phyloP scores from a whole-genome alignment of 2,888 invertebrate species.

The Platypus cylindrus region DNA sequence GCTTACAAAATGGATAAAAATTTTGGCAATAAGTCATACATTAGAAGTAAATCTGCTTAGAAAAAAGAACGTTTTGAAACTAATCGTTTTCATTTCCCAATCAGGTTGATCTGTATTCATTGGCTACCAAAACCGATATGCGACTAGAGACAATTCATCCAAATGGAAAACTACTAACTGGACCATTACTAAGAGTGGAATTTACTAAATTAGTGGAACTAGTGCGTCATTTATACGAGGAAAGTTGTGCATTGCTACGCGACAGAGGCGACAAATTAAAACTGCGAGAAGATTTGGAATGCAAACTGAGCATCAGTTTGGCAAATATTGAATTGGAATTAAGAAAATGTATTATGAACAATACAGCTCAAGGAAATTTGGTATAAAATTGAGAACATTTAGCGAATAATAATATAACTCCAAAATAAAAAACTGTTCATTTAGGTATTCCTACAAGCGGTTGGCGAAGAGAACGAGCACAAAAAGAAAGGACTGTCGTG shows the following conservation, averaged over 20 bases:
- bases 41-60: constrained; percentile 35
- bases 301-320: constrained; percentile 51
- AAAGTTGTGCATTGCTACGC: constrained; percentile 55
- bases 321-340: constrained; percentile 60
- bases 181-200: constrained; percentile 54
- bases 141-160: constrained; percentile 66
- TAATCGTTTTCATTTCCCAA: neutral
- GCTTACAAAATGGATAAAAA: constrained; percentile 72
- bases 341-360: constrained; percentile 52
- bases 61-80: neutral
- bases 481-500: constrained; percentile 53
- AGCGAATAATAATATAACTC: neutral
- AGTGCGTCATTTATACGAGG: constrained; percentile 55
- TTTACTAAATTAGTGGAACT: constrained; percentile 63
- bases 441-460: constrained; percentile 11
- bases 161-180: constrained; percentile 67
- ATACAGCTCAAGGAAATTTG: constrained; percentile 40
- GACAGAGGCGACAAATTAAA: constrained; percentile 54
- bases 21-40: constrained; percentile 46
- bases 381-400: constrained; percentile 26
- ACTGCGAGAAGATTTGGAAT: constrained; percentile 53
- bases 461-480: constrained; percentile 32
- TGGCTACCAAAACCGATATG: constrained; percentile 58
- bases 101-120: constrained; percentile 55
- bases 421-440: neutral